These are phyloP conservation scores for Gorsachius magnificus DNA, from an alignment of 2,797 vertebrate genomes.

Conservation along the genomic window DNA sequence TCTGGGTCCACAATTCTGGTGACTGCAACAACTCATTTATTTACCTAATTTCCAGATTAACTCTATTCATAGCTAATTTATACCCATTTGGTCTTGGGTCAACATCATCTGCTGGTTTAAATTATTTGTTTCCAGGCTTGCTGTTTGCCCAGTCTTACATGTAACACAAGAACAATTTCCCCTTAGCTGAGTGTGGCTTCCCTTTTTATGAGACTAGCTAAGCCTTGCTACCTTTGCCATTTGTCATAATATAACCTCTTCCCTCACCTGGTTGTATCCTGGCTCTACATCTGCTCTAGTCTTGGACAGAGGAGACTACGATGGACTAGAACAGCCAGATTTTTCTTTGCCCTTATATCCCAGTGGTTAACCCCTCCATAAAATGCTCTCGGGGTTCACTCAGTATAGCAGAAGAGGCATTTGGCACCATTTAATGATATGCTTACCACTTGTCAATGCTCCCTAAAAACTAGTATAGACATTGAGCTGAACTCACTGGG, in stretches of 20 bases:
- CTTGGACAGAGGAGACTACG: neutral
- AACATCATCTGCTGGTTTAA: neutral
- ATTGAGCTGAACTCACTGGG: neutral
- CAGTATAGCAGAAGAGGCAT: neutral
- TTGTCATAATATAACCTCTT: neutral
- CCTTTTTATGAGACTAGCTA: neutral
- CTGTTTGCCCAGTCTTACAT: neutral
- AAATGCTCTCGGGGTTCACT: neutral
- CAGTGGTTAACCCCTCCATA: neutral
- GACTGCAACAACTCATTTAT: neutral
- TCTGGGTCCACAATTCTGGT: rapidly evolving
- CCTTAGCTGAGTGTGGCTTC: neutral
- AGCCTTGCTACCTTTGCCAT: neutral
- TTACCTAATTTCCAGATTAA: neutral
- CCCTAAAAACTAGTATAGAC: neutral
- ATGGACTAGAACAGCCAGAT: neutral
- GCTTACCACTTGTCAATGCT: neutral
- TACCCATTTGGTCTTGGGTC: neutral
- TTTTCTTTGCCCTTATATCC: neutral
- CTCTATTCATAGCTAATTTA: neutral
- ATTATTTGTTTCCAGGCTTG: neutral
- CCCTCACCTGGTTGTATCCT: neutral
- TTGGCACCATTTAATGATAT: neutral
- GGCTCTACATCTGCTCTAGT: neutral
- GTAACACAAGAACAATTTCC: neutral